These are phyloP conservation scores for Mesochorus sp. DNA, from an alignment of 2,888 invertebrate genomes.

Conservation along the genomic window DNA sequence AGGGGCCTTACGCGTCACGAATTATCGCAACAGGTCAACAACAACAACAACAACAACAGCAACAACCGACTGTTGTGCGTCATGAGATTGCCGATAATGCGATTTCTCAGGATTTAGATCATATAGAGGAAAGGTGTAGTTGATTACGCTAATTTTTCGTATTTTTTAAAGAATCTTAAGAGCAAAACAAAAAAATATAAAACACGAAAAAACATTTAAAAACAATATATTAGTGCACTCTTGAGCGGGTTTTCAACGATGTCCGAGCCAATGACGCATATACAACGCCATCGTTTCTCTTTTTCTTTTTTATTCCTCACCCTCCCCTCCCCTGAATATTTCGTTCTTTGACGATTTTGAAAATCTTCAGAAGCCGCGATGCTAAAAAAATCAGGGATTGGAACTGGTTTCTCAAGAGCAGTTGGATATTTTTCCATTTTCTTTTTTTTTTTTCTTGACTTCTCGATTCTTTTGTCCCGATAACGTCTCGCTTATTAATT, in stretches of 20 bases:
- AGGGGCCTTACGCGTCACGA: conserved; percentile 63
- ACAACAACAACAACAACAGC: conserved; percentile 54
- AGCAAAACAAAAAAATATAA: conserved; percentile 21
- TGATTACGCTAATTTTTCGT: conserved; percentile 67
- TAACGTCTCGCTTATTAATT: background rate
- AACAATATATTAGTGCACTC: conserved; percentile 40
- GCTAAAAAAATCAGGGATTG: too few relatives aligned
- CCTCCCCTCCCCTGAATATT: background rate
- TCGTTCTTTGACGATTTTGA: background rate
- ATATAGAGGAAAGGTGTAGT: conserved; percentile 67
- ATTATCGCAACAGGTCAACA: conserved; percentile 52
- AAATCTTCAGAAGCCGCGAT: background rate
- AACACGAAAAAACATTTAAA: conserved; percentile 2
- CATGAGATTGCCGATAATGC: conserved; percentile 62
- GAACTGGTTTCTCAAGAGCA: background rate
- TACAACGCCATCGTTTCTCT: background rate
- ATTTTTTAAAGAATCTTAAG: conserved; percentile 47
- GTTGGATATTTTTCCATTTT: background rate
- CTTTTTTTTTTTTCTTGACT: background rate
- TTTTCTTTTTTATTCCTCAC: background rate
- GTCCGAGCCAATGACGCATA: background rate
- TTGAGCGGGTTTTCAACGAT: conserved; percentile 60
- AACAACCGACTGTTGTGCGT: conserved; percentile 54
- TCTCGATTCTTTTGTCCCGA: background rate
- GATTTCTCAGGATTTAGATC: conserved; percentile 61